Evolutionary conservation across 2,888 invertebrate species (phyloP).

Genomic region (Chloromyia formosa): DNA sequence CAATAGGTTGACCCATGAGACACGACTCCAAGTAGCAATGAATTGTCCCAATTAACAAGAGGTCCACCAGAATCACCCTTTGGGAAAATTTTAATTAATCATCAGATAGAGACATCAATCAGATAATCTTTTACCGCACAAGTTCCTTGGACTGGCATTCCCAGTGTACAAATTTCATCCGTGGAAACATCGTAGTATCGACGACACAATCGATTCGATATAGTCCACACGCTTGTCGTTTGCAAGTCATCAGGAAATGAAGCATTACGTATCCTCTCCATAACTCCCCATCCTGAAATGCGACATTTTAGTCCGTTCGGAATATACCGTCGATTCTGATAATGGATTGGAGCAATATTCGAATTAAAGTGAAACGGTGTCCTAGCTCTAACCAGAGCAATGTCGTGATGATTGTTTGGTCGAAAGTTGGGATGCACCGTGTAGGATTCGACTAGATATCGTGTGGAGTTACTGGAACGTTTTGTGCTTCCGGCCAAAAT

Average conservation of each 20-base stretch:
- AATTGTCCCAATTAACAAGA: slow-evolving; percentile 28
- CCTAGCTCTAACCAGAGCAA: slow-evolving; percentile 60
- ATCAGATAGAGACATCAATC: not conserved
- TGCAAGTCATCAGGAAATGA: slow-evolving; percentile 57
- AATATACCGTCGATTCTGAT: slow-evolving; percentile 56
- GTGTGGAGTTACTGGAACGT: slow-evolving; percentile 52
- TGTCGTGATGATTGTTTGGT: slow-evolving; percentile 53
- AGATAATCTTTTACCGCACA: slow-evolving; percentile 27
- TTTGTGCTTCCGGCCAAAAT: slow-evolving; percentile 50
- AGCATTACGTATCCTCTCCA: slow-evolving; percentile 56
- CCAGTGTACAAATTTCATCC: slow-evolving; percentile 37
- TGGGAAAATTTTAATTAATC: slow-evolving; percentile 6
- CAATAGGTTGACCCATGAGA: slow-evolving; percentile 40
- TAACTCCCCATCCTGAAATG: slow-evolving; percentile 61
- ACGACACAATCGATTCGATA: slow-evolving; percentile 54
- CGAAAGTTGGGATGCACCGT: slow-evolving; percentile 60
- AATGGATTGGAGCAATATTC: slow-evolving; percentile 63
- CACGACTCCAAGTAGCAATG: slow-evolving; percentile 35
- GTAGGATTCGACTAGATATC: slow-evolving; percentile 57
- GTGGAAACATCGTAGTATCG: slow-evolving; percentile 52
- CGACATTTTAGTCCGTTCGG: slow-evolving; percentile 53
- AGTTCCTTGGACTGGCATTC: slow-evolving; percentile 29
- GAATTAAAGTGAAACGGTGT: slow-evolving; percentile 56
- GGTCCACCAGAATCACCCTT: slow-evolving; percentile 46
- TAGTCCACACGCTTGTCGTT: slow-evolving; percentile 57